Evolutionary conservation across 2,797 vertebrate genomes (phyloP).

Genomic region (Gymnothorax javanicus): DNA sequence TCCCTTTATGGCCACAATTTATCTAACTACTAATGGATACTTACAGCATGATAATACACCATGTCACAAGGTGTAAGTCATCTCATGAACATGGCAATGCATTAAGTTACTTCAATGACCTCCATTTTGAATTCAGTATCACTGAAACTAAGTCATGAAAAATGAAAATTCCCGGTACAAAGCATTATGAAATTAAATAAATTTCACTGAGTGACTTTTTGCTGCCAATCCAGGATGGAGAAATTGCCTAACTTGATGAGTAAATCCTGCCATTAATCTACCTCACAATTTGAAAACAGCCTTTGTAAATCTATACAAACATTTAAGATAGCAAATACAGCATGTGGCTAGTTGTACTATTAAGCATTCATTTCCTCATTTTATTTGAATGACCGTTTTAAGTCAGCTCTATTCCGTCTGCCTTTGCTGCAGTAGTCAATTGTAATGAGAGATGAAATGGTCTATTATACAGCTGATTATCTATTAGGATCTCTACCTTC

Average conservation of each 20-base stretch:
- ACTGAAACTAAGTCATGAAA: neutral
- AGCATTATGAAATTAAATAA: neutral
- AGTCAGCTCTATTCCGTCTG: neutral
- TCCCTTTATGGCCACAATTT: too few species aligned
- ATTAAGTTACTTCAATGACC: too few species aligned
- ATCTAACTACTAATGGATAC: too few species aligned
- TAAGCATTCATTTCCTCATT: neutral
- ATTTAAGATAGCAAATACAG: neutral
- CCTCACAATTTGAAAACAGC: neutral
- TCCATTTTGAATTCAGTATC: too few species aligned
- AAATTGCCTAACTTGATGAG: too few species aligned
- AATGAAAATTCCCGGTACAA: neutral
- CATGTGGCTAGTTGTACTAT: neutral
- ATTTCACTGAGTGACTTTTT: neutral
- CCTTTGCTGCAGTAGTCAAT: neutral
- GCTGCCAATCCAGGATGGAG: too few species aligned
- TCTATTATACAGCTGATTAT: constrained; percentile 5
- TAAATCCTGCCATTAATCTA: neutral
- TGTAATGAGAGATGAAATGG: neutral
- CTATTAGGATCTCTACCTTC: constrained; percentile 1
- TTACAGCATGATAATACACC: too few species aligned
- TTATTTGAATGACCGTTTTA: neutral
- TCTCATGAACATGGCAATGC: too few species aligned
- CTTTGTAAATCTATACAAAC: neutral
- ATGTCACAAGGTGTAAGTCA: too few species aligned